These are phyloP conservation scores for Portevinia maculata DNA, from an alignment of 2,888 invertebrate genomes.

Conservation along the genomic window DNA sequence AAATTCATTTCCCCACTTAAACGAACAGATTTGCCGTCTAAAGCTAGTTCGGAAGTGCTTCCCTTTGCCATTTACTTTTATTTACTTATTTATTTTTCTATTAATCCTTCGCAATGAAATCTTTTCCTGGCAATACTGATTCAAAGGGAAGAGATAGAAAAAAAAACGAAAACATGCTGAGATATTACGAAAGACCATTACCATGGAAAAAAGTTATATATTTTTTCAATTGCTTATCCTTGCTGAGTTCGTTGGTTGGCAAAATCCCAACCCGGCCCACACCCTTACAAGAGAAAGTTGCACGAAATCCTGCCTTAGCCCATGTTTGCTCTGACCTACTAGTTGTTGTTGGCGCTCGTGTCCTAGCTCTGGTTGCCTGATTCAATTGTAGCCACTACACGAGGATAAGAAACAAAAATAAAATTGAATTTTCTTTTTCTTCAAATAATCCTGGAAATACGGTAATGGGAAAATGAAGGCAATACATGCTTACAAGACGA, in stretches of 20 bases:
- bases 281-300: slow-evolving; percentile 1
- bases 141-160: neutral
- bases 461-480: neutral
- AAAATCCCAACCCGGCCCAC: neutral
- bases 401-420: slow-evolving; percentile 27
- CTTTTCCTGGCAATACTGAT: slow-evolving; percentile 34
- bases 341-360: slow-evolving; percentile 26
- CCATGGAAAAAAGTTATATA: slow-evolving; percentile 36
- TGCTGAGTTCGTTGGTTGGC: slow-evolving; percentile 13
- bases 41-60: neutral
- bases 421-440: slow-evolving; percentile 52
- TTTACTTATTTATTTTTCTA: slow-evolving; percentile 38
- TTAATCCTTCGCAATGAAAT: slow-evolving; percentile 45
- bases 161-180: slow-evolving; percentile 30
- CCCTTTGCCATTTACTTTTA: neutral
- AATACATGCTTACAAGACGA: neutral
- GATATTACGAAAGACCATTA: slow-evolving; percentile 46
- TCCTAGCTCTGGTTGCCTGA: slow-evolving; percentile 22
- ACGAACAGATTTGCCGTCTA: slow-evolving; percentile 10
- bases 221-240: slow-evolving; percentile 37
- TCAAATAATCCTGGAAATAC: slow-evolving; percentile 1
- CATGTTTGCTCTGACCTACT: slow-evolving; percentile 42
- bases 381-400: slow-evolving; percentile 54
- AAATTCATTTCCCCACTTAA: slow-evolving; percentile 39
- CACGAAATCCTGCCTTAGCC: too few relatives aligned